Conservation (phyloP, 2,888 invertebrate genomes). For the Brenthis daphne region DNA sequence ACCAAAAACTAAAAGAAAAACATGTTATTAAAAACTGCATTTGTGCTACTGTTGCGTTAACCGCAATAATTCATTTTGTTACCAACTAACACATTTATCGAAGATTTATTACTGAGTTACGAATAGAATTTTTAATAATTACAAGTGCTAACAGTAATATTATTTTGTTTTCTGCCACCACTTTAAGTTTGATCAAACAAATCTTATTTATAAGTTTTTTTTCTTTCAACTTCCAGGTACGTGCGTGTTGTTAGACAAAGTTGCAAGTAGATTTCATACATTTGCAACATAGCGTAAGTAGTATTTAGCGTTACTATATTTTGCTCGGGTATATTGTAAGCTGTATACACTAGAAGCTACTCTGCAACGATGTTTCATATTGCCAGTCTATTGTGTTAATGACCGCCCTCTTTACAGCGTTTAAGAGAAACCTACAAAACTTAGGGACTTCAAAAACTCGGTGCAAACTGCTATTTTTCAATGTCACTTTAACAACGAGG, state of each 20-base stretch:
- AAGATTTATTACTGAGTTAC: conserved; percentile 6
- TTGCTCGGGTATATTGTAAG: conserved; percentile 33
- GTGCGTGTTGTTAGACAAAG: conserved; percentile 71
- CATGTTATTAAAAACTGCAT: neutral
- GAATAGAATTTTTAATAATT: conserved; percentile 11
- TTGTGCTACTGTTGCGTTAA: neutral
- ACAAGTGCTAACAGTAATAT: neutral
- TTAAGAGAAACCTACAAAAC: conserved; percentile 44
- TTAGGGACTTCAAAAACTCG: conserved; percentile 56
- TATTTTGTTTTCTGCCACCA: neutral
- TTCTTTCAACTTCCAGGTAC: conserved; percentile 64
- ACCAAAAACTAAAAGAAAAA: neutral
- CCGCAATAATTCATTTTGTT: conserved; percentile 9
- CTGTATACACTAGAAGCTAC: conserved; percentile 21
- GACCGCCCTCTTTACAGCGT: conserved; percentile 46
- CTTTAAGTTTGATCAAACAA: too few relatives aligned
- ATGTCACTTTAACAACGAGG: conserved; percentile 47
- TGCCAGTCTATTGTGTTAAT: conserved; percentile 45
- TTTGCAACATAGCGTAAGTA: conserved; percentile 69
- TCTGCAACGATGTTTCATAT: conserved; percentile 40
- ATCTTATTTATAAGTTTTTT: conserved; percentile 10
- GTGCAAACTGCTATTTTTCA: conserved; percentile 55
- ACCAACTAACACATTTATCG: conserved; percentile 3
- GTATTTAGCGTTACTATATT: conserved; percentile 58
- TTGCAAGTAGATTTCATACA: conserved; percentile 63